Evolutionary conservation across 1,140 invertebrate genomes (phyloP), one percentile per base, ranked within the genome.

Genomic region (Acromyrmex charruanus): DNA sequence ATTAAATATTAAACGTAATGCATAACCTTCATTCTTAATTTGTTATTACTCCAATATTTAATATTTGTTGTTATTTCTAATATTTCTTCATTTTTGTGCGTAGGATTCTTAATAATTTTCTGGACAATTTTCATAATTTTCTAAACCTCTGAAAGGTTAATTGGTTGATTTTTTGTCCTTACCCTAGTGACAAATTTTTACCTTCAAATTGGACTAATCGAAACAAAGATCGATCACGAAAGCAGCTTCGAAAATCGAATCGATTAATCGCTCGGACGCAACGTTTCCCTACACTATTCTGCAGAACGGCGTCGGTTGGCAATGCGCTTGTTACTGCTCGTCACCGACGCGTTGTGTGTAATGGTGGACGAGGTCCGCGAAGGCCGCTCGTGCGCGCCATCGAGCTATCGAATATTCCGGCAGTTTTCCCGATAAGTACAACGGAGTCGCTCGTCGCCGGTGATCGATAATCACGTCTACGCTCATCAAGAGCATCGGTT

Each of bases 321-420:
- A 72, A 72, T 14, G 49, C 69, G 69, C 28, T 72, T 72, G 69
- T 72, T 55, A 72, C 69, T 16, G 18, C 51, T 89, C 88, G 77
- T 92, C 90, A 88, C 87, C 77, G 90, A 90, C 87, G 84, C 87
- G 89, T 87, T 89, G 58, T 86, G 80, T 86, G 86, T 88, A 91
- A 92, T 91, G 91, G 91, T 87, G 87, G 91, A 92, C 69, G 88
- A 72, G 74, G 87, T 87, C 87, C 88, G 88, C 72, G 77, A 85
- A 90, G 91, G 72, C 87, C 90, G 88, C 87, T 92, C 88, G 92
- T 92, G 80, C 88, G 88, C 90, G 82, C 87, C 86, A 87, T 91
- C 87, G 89, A 88, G 89, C 85, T 87, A 69, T 69, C 71, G 77
- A 87, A 53, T 75, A 44, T 53, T 88, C 28, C 65, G 31, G 35